Evolutionary conservation across 64 coral and sea anemone species (phyloP).

Genomic region (Exaiptasia diaphana): DNA sequence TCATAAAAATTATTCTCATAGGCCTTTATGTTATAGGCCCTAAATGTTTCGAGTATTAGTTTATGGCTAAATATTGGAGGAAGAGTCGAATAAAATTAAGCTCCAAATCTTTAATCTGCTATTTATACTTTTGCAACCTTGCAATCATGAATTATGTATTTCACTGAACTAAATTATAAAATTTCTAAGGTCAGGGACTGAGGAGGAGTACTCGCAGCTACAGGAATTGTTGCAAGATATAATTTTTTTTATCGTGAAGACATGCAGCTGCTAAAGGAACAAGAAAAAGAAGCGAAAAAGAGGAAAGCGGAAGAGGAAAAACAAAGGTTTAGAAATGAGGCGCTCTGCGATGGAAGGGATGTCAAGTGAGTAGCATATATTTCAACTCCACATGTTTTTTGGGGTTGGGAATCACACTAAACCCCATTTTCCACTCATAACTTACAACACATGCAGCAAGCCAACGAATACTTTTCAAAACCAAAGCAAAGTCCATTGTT

Average conservation of each 20-base stretch:
- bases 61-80: too few species aligned
- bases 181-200: not conserved
- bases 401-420: too few species aligned
- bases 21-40: too few species aligned
- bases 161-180: too few species aligned
- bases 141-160: not conserved
- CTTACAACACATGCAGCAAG: too few species aligned
- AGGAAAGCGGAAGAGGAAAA: not conserved
- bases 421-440: too few species aligned
- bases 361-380: not conserved
- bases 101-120: not conserved
- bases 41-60: too few species aligned
- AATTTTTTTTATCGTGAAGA: not conserved
- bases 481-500: too few species aligned
- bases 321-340: not conserved
- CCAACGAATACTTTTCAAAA: too few species aligned
- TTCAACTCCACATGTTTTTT: too few species aligned
- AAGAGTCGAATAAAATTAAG: too few species aligned
- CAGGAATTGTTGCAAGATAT: not conserved
- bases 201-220: not conserved
- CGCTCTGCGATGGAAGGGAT: not conserved
- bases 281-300: not conserved
- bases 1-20: too few species aligned
- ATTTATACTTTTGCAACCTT: not conserved
- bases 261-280: not conserved